Conservation (phyloP, 2,113 vertebrate genomes). For the Clarias magur region DNA sequence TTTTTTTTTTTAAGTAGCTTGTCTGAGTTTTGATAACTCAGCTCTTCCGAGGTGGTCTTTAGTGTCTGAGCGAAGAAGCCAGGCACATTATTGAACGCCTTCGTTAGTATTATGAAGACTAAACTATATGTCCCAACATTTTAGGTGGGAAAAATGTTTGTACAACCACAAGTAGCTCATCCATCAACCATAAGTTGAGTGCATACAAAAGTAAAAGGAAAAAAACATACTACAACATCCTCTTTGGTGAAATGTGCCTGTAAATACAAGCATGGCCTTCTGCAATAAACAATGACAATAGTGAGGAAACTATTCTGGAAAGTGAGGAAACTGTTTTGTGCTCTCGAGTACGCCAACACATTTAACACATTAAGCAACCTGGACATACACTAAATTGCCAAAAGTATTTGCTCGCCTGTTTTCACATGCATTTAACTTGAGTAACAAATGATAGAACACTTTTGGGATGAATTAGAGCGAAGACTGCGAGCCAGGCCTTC, state of each 20-base stretch:
- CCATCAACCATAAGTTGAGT: conserved; percentile 16
- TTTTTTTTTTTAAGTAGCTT: not conserved
- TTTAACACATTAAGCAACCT: conserved; percentile 5
- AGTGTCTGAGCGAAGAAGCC: conserved; percentile 9
- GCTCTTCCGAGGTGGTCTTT: not conserved
- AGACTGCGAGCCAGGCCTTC: no score
- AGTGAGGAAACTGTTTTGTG: not conserved
- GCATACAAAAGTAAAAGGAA: conserved; percentile 17
- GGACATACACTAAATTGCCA: not conserved
- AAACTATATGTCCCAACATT: not conserved
- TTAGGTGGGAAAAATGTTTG: conserved; percentile 8
- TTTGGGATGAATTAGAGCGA: no score
- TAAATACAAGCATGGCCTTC: conserved; percentile 29
- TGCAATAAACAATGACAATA: conserved; percentile 46
- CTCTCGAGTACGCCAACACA: not conserved
- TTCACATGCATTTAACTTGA: no score
- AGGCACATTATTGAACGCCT: not conserved
- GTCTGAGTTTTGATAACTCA: not conserved
- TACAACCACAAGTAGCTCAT: conserved; percentile 25
- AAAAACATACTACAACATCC: conserved; percentile 18
- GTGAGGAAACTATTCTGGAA: conserved; percentile 1
- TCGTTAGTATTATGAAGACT: not conserved
- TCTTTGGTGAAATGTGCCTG: conserved; percentile 24
- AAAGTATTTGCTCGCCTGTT: no score
- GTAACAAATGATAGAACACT: no score